These are phyloP conservation scores for Zenarchopterus dispar DNA, from an alignment of 2,797 vertebrate species.

Conservation along the genomic window DNA sequence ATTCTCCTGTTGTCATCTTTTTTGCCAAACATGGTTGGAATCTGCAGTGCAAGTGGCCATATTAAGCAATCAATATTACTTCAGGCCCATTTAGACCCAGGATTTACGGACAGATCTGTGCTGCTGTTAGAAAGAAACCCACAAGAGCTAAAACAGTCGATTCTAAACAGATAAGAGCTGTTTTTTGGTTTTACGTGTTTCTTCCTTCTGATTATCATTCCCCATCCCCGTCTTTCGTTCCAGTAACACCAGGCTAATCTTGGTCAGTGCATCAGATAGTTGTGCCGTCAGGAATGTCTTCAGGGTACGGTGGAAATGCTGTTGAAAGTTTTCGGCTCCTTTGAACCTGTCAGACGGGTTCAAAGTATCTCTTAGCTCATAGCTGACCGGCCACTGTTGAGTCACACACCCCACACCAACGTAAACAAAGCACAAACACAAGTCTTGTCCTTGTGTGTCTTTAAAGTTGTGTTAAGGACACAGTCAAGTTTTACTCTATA, in stretches of 20 bases:
- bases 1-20: neutral
- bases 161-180: neutral
- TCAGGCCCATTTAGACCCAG: neutral
- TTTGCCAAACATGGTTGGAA: constrained; percentile 8
- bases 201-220: neutral
- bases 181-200: neutral
- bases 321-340: constrained; percentile 32
- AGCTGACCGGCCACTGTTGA: constrained; percentile 20
- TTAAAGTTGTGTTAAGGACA: too few relatives aligned
- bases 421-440: neutral
- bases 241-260: constrained; percentile 42
- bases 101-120: neutral
- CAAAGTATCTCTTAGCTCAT: constrained; percentile 39
- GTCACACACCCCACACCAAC: neutral
- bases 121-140: neutral
- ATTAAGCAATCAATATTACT: too few relatives aligned
- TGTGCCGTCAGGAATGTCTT: constrained; percentile 43
- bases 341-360: constrained; percentile 36
- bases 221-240: neutral
- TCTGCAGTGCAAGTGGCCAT: neutral
- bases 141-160: neutral
- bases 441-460: too few relatives aligned
- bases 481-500: too few relatives aligned
- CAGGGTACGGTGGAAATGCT: constrained; percentile 32
- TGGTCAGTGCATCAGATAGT: constrained; percentile 40